Evolutionary conservation across 1,140 invertebrate species (phyloP), one percentile per base, ranked within the genome.

Genomic region (Goniozus legneri): DNA sequence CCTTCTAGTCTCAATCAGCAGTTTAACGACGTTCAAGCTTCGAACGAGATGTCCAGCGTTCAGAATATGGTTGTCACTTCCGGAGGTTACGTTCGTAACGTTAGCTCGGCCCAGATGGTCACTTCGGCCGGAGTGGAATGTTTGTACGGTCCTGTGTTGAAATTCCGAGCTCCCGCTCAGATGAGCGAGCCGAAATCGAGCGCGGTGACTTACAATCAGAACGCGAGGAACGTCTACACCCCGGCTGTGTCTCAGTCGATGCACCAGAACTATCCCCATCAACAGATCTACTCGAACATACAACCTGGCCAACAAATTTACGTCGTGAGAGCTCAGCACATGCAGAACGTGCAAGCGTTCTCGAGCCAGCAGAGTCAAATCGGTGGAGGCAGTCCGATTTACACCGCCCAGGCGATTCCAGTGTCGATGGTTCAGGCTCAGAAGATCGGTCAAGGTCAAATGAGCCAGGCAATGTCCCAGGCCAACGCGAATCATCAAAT

Each of bases 131-230:
- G 40, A n/a, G 22, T 49, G 3, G 72, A 74, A 34, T 69, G 69
- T 22, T 53, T 74, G 4, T 76, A 75, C 38, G 73, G 71, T 0
- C 74, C 74, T 2, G 74, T 76, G 10, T 44, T 75, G 8, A 76
- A 76, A 36, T 75, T 76, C 45, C 71, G 67, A 3, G 64, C 63
- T 0, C 71, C 49, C 14, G 40, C 43, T 1, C 58, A n/a, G n/a
- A n/a, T n/a, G n/a, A n/a, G n/a, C n/a, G n/a, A n/a, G n/a, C n/a
- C n/a, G n/a, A n/a, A n/a, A n/a, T n/a, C n/a, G n/a, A n/a, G n/a
- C n/a, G n/a, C n/a, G n/a, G n/a, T n/a, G n/a, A 47, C 60, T 22
- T 47, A 57, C 20, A 35, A 60, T 4, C 67, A 68, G 40, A 57
- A 50, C 37, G 37, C 56, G 3, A 58, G 69, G 12, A 51, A 43